A percentile compares a stretch with the other conserved stretches of the same genome.
These are phyloP conservation scores for Pleuronectes platessa DNA, from an alignment of 2,113 vertebrate genomes.

Conservation along the genomic window DNA sequence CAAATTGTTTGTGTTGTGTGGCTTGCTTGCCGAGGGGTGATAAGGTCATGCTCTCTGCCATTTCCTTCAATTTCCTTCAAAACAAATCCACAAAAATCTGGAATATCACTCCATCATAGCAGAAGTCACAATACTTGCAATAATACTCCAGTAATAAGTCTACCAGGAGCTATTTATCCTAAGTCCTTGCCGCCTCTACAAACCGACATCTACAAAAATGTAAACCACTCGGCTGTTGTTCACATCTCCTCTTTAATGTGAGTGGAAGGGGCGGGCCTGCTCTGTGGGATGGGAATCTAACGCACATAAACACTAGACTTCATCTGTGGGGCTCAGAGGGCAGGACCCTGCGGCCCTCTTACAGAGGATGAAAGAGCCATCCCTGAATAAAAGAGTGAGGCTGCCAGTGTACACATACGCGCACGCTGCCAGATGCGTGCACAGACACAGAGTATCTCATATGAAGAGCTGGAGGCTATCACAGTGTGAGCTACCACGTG, in stretches of 20 bases:
- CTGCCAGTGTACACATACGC: constrained; percentile 87
- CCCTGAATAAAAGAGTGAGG: constrained; percentile 83
- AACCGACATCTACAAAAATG: constrained; percentile 50
- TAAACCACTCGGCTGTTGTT: constrained; percentile 62
- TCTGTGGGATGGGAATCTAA: constrained; percentile 74
- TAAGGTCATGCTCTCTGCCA: neutral
- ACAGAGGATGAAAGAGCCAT: constrained; percentile 85
- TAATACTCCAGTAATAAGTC: neutral
- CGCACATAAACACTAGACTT: constrained; percentile 80
- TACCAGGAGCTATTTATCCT: constrained; percentile 21
- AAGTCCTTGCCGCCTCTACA: constrained; percentile 23
- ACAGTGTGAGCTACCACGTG: constrained; percentile 83
- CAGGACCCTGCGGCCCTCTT: constrained; percentile 76
- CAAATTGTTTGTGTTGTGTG: neutral
- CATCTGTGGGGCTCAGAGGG: constrained; percentile 72
- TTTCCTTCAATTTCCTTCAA: neutral
- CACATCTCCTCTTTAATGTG: constrained; percentile 71
- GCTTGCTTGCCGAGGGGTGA: neutral
- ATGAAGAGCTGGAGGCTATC: constrained; percentile 90
- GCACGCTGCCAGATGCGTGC: constrained; percentile 42
- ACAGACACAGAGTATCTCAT: constrained; percentile 66
- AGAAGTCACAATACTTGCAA: neutral
- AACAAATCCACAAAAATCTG: neutral
- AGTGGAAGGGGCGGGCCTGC: constrained; percentile 57
- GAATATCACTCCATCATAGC: too few species aligned